These are phyloP conservation scores for Barypeithes pellucidus DNA, from an alignment of 2,888 invertebrate genomes.

Conservation along the genomic window DNA sequence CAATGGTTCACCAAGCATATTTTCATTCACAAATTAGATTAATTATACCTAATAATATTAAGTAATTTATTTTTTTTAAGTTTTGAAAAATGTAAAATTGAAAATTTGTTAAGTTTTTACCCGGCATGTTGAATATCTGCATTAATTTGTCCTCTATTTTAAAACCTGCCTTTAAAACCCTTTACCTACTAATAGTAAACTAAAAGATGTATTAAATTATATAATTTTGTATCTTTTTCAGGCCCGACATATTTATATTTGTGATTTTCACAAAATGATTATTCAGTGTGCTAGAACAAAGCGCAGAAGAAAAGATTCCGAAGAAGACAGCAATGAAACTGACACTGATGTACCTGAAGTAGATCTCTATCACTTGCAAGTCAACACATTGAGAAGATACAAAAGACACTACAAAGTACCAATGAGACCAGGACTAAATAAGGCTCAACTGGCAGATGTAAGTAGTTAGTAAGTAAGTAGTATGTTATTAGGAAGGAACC, in stretches of 20 bases:
- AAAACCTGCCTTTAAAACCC: too few relatives aligned
- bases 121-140: too few relatives aligned
- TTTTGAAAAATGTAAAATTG: too few relatives aligned
- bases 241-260: slow-evolving; percentile 97
- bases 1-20: too few relatives aligned
- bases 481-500: background rate
- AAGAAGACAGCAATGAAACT: slow-evolving; percentile 95
- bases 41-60: too few relatives aligned
- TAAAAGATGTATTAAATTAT: background rate
- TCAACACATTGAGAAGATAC: slow-evolving; percentile 94
- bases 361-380: slow-evolving; percentile 93
- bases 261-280: slow-evolving; percentile 96
- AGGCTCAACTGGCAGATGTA: slow-evolving; percentile 97
- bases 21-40: too few relatives aligned
- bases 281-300: slow-evolving; percentile 97
- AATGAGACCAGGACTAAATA: slow-evolving; percentile 93
- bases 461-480: slow-evolving; percentile 69
- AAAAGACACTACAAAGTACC: slow-evolving; percentile 95
- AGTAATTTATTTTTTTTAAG: too few relatives aligned
- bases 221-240: slow-evolving; percentile 66
- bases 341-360: slow-evolving; percentile 94
- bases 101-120: too few relatives aligned
- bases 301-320: slow-evolving; percentile 92
- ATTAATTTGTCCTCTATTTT: too few relatives aligned
- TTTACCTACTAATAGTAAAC: background rate